A percentile compares a stretch with the other conserved stretches of the same genome.
These are phyloP conservation scores for Stigmatopora argus DNA, from an alignment of 2,113 vertebrate genomes.

Conservation along the genomic window DNA sequence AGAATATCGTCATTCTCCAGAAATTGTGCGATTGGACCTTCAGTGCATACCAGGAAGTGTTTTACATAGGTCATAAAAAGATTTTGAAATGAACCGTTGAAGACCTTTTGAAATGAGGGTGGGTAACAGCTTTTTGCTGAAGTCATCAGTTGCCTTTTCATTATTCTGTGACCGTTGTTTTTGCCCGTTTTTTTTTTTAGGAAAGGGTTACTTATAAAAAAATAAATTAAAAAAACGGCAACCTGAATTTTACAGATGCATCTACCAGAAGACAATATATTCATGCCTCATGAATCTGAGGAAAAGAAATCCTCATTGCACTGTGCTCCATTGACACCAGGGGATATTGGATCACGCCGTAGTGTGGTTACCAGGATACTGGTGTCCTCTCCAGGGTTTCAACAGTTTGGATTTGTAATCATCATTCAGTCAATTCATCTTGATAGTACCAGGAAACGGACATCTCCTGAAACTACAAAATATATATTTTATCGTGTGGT, in stretches of 20 bases:
- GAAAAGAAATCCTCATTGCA: neutral
- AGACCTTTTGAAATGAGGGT: too few species aligned
- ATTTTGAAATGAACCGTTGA: too few species aligned
- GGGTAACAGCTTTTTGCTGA: too few species aligned
- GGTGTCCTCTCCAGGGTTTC: neutral
- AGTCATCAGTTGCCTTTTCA: too few species aligned
- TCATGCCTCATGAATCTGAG: constrained; percentile 8
- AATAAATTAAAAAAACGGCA: too few species aligned
- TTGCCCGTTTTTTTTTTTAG: too few species aligned
- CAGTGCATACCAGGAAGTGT: too few species aligned
- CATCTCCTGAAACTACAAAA: neutral
- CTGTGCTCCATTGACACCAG: neutral
- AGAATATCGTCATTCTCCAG: too few species aligned
- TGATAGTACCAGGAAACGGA: neutral
- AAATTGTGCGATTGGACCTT: too few species aligned
- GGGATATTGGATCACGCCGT: constrained; percentile 10
- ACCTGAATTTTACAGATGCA: constrained; percentile 1
- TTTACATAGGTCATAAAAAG: too few species aligned
- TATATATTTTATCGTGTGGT: neutral
- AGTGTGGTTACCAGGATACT: neutral
- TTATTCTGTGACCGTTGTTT: too few species aligned
- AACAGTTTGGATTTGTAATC: constrained; percentile 27
- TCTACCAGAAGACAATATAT: neutral
- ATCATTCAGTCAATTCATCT: constrained; percentile 13
- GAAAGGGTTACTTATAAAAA: too few species aligned